Evolutionary conservation across 2,888 invertebrate genomes (phyloP).

Genomic region (Hylaea fasciaria): DNA sequence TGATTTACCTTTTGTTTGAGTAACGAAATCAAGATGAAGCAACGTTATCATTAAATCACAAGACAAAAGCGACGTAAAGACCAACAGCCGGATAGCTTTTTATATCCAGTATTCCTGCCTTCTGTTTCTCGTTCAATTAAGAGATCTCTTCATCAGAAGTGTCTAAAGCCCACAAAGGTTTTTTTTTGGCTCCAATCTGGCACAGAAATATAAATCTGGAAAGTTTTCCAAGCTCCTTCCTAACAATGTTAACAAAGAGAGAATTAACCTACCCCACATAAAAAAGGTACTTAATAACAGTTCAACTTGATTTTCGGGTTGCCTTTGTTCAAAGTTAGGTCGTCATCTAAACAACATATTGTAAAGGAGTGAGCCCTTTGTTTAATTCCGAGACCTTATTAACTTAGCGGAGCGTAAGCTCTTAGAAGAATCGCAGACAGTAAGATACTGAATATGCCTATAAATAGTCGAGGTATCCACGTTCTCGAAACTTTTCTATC

Average conservation of each 20-base stretch:
- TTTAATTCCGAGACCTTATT: constrained; percentile 23
- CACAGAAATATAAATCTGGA: constrained; percentile 37
- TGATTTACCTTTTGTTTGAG: background rate
- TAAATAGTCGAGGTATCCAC: background rate
- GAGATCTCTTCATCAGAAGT: constrained; percentile 28
- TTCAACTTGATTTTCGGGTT: constrained; percentile 50
- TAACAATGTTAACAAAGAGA: constrained; percentile 40
- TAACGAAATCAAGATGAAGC: constrained; percentile 11
- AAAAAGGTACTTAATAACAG: constrained; percentile 46
- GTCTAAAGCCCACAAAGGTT: constrained; percentile 31
- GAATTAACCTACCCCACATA: constrained; percentile 41
- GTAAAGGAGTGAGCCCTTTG: constrained; percentile 35
- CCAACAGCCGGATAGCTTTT: constrained; percentile 13
- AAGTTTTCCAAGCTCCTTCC: constrained; percentile 35
- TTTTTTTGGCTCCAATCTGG: constrained; percentile 37
- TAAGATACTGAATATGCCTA: background rate
- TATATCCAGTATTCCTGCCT: constrained; percentile 17
- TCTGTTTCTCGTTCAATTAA: constrained; percentile 27
- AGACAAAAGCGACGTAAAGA: constrained; percentile 12
- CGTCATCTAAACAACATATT: constrained; percentile 47
- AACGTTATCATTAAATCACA: constrained; percentile 11
- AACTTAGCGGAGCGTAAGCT: constrained; percentile 16
- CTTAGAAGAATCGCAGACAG: constrained; percentile 3
- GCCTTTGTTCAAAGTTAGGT: constrained; percentile 49
- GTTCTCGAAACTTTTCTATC: background rate